A percentile compares a stretch with the other conserved stretches of the same genome.
These are phyloP conservation scores for Drosophila fuyamai DNA, from an alignment of 1,140 invertebrate species.

Conservation along the genomic window DNA sequence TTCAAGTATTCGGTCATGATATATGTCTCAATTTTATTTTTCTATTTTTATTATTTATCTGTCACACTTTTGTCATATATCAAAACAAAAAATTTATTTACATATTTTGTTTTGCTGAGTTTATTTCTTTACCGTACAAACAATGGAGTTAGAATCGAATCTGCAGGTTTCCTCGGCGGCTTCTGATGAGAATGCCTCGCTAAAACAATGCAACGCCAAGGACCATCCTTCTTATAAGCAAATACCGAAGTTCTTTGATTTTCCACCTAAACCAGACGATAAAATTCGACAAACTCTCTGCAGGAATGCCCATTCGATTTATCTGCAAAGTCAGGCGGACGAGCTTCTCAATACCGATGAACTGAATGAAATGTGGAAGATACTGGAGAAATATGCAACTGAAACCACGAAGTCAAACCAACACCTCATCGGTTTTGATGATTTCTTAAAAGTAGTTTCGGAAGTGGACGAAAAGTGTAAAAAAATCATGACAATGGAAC, in stretches of 20 bases:
- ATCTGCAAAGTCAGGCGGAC: conserved; percentile 93
- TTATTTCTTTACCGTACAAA: not conserved
- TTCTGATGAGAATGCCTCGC: no score
- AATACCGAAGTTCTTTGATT: conserved; percentile 93
- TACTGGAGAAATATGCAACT: conserved; percentile 92
- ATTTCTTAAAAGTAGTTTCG: conserved; percentile 91
- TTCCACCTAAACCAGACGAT: conserved; percentile 90
- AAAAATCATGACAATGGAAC: conserved; percentile 92
- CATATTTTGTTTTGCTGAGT: conserved; percentile 3
- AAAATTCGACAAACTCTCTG: conserved; percentile 91
- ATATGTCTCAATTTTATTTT: no score
- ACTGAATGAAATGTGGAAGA: conserved; percentile 92
- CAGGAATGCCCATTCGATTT: conserved; percentile 93
- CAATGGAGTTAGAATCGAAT: conserved; percentile 61
- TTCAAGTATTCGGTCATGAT: not conserved
- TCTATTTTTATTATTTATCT: not conserved
- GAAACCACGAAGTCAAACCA: conserved; percentile 89
- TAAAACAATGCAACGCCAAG: not conserved
- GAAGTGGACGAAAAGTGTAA: conserved; percentile 89
- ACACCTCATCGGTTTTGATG: conserved; percentile 93
- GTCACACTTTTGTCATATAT: not conserved
- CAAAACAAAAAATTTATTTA: not conserved
- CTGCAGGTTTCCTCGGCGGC: no score
- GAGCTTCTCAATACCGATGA: conserved; percentile 95
- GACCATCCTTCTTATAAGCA: conserved; percentile 72